Evolutionary conservation across 2,797 vertebrate genomes (phyloP), one percentile per base, ranked within the genome.

Genomic region (Phoebastria nigripes): DNA sequence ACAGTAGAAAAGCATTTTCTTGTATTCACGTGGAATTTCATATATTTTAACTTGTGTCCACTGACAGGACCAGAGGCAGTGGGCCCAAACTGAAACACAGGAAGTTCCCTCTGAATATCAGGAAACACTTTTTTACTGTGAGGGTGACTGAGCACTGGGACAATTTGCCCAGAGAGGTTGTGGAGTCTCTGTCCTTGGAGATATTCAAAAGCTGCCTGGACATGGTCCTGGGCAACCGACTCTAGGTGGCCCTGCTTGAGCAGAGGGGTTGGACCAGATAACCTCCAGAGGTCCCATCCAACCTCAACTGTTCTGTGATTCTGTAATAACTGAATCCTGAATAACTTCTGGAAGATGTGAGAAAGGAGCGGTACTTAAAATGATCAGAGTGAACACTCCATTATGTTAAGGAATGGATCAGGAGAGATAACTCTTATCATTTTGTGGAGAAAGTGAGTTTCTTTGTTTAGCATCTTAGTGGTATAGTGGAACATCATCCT

Each of bases 341-440:
- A 1, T 81, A 73, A 70, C 24, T 81, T 26, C 12, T 8, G 9
- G 26, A 81, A 78, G 24, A 17, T 31, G 12, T 16, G n/a, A 62
- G 47, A 47, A 82, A 70, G 41, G 5, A 83, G 13, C 31, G 83
- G 15, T 31, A 19, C 74, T 91, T 71, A 51, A 69, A 89, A 71
- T 46, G 0, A 33, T 37, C 15, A 35, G 24, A 72, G 28, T 46
- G 18, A 71, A 5, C 9, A 5, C 29, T 76, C 22, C 5, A 3
- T 69, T 61, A 28, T 41, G 14, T 82, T 72, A 54, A 72, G 61
- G 63, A 76, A 31, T 25, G 17, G 18, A 44, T 61, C 18, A 22
- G 51, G 66, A 82, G 33, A 78, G 51, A 46, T 2, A 76, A 78
- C 37, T 73, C 21, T 49, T 49, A 0, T 63, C 2, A 46, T 66